Percentiles rank a stretch among this genome's conserved stretches.
Evolutionary conservation across 2,113 vertebrate genomes (phyloP).

Genomic region (Macquaria australasica): DNA sequence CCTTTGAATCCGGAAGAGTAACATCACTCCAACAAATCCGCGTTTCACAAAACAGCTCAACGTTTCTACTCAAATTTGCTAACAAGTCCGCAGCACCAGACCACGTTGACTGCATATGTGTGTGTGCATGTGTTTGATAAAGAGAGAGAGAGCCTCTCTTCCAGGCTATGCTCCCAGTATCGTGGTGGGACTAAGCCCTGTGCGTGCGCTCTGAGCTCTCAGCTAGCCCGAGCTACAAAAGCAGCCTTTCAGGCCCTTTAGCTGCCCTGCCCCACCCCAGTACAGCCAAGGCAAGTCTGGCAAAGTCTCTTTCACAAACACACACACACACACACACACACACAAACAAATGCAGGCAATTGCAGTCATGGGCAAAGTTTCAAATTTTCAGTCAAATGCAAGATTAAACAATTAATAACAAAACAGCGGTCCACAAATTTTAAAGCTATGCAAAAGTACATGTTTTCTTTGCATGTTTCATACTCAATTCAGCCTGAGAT

Average conservation of each 20-base stretch:
- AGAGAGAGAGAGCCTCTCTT: slow-evolving; percentile 48
- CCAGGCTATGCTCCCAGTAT: slow-evolving; percentile 66
- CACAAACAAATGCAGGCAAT: slow-evolving; percentile 38
- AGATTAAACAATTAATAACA: background rate
- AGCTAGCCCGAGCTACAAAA: slow-evolving; percentile 75
- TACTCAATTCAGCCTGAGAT: background rate
- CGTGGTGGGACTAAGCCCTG: slow-evolving; percentile 77
- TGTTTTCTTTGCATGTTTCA: background rate
- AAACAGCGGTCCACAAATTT: background rate
- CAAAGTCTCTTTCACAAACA: slow-evolving; percentile 38
- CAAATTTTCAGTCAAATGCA: slow-evolving; percentile 1
- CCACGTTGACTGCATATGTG: slow-evolving; percentile 56
- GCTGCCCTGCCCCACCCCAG: slow-evolving; percentile 67
- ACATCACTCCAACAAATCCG: slow-evolving; percentile 54
- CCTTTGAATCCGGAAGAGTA: slow-evolving; percentile 35
- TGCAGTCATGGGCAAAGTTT: slow-evolving; percentile 8
- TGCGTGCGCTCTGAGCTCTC: slow-evolving; percentile 73
- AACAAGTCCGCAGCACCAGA: slow-evolving; percentile 48
- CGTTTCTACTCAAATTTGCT: slow-evolving; percentile 60
- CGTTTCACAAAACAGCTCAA: slow-evolving; percentile 48
- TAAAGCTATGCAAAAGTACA: background rate
- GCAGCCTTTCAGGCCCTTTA: slow-evolving; percentile 76
- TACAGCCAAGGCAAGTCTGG: slow-evolving; percentile 65
- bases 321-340: slow-evolving; percentile 25
- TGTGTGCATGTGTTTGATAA: slow-evolving; percentile 52